Conservation (phyloP, 2,797 vertebrate species). For the Epinephelus malabaricus region DNA sequence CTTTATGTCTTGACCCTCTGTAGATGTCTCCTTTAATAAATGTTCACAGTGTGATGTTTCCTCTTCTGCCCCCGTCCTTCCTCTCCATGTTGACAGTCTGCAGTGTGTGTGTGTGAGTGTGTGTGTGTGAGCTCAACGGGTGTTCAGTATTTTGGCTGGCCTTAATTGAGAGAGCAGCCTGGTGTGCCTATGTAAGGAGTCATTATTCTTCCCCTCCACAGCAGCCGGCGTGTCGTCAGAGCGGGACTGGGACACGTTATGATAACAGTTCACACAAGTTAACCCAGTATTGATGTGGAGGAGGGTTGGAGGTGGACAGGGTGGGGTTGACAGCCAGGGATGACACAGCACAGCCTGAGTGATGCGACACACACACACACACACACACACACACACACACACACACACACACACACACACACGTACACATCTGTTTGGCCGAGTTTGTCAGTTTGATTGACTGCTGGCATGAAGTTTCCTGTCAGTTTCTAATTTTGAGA, state of each 20-base stretch:
- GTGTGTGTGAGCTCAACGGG: conserved; percentile 33
- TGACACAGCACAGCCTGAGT: conserved; percentile 58
- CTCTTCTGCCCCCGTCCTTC: conserved; percentile 61
- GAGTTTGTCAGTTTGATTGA: conserved; percentile 63
- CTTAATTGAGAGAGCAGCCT: conserved; percentile 68
- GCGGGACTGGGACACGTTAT: conserved; percentile 57
- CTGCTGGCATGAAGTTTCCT: conserved; percentile 58
- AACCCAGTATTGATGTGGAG: conserved; percentile 78
- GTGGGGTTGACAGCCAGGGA: conserved; percentile 47
- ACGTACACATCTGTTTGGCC: conserved; percentile 4
- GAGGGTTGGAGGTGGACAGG: conserved; percentile 52
- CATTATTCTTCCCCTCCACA: conserved; percentile 58
- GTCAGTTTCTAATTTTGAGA: conserved; percentile 69
- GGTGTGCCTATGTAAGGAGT: conserved; percentile 49
- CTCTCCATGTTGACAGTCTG: conserved; percentile 57
- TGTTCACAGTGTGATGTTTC: conserved; percentile 65
- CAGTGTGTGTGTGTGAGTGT: conserved; percentile 25
- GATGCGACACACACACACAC: conserved; percentile 21
- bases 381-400: not conserved
- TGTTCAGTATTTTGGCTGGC: conserved; percentile 58
- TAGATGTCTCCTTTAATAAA: conserved; percentile 76
- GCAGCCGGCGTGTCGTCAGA: conserved; percentile 48
- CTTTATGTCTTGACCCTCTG: conserved; percentile 62
- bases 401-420: not conserved
- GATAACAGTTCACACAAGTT: conserved; percentile 68